phyloP scores from a whole-genome alignment of 2,888 invertebrate genomes.

The Microplitis manilae region DNA sequence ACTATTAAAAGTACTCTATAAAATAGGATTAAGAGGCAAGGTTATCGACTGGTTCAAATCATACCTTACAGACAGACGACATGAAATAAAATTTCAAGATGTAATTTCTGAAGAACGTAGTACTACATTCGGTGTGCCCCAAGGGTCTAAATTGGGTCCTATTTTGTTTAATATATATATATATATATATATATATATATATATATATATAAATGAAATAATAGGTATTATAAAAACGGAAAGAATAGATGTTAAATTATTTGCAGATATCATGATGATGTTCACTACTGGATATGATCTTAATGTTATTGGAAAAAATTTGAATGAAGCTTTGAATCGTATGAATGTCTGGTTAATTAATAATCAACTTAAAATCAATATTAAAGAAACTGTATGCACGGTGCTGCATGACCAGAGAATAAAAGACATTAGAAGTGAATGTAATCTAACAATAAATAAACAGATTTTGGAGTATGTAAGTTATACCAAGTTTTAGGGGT shows the following conservation, averaged over 20 bases:
- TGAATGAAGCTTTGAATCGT: background rate
- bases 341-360: background rate
- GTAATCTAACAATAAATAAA: conserved; percentile 2
- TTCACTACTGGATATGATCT: background rate
- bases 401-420: background rate
- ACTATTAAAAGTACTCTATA: conserved; percentile 33
- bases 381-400: background rate
- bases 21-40: conserved; percentile 17
- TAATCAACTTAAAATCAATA: conserved; percentile 1
- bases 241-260: conserved; percentile 4
- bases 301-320: background rate
- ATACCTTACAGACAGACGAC: conserved; percentile 30
- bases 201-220: conserved; percentile 28
- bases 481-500: background rate
- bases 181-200: too few species aligned
- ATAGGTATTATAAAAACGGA: background rate
- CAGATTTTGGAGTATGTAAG: background rate
- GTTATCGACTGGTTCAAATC: conserved; percentile 33
- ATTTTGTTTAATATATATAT: conserved; percentile 25
- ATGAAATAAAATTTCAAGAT: background rate
- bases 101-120: background rate
- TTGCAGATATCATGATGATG: conserved; percentile 18
- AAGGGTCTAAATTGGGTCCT: conserved; percentile 28
- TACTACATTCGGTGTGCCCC: conserved; percentile 27
- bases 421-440: background rate